Base-by-base conservation (phyloP, 2,888 invertebrate genomes). In the Hypomecis punctinalis region DNA sequence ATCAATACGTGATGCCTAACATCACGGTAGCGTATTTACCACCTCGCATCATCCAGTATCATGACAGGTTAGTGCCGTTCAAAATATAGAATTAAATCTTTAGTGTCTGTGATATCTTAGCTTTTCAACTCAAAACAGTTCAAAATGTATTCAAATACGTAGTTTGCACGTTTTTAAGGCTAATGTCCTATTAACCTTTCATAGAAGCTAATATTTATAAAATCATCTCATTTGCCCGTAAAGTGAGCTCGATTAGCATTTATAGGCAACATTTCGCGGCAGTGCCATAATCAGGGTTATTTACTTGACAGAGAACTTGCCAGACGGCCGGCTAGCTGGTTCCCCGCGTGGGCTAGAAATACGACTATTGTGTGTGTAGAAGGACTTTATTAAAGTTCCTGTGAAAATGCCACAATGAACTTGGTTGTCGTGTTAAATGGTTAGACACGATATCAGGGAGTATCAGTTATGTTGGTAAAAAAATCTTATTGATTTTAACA, bases 361-460 rank as follows among this genome's bases (percentile, higher is more conserved):
- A 80, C 79, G 77, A 75, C 74, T 71, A 73, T 78, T 75, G 77
- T 76, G 73, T 74, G 79, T 79, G 80, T 80, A 79, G 82, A 81
- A 81, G 83, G 78, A 84, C 80, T 85, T 87, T 88, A 89, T 87
- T 88, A 88, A 88, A 88, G 84, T 86, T 84, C 85, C 85, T 84
- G 82, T 85, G 88, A 83, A 89, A 87, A 84, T 76, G 78, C 79
- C 83, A 88, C 88, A 88, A 86, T 88, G 83, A 81, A 40, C 45
- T 40, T 47, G 56, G 46, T 69, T 62, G 56, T 39, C 49, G 37
- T 37, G 49, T 7, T 11, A n/a, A 49, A n/a, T 49, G 23, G 23
- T 23, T 23, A 23, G 23, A 23, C 23, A 23, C 23, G 23, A 3
- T 23, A 23, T 23, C 23, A 23, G 23, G 1, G 1, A 1, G 23